Conservation (phyloP, 2,797 vertebrate genomes). For the Meda fulgida region DNA sequence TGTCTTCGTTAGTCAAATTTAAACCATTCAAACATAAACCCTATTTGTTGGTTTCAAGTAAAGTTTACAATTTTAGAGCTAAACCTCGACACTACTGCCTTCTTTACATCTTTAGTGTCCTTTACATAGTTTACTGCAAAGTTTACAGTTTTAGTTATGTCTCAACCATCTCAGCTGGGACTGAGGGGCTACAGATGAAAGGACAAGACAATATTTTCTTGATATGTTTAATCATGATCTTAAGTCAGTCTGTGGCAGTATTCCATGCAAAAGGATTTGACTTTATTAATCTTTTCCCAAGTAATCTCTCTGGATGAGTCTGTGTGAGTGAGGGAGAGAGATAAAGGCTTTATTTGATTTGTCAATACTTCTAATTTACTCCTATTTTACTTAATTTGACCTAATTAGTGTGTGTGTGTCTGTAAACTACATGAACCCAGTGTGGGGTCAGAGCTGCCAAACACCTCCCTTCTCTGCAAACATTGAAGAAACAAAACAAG, state of each 20-base stretch:
- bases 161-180: neutral
- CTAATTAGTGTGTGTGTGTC: neutral
- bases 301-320: neutral
- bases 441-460: neutral
- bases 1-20: neutral
- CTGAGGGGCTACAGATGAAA: neutral
- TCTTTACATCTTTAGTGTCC: neutral
- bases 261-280: neutral
- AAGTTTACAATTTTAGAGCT: neutral
- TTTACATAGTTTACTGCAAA: neutral
- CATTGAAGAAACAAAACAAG: conserved; percentile 5
- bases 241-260: neutral
- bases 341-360: neutral
- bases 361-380: neutral
- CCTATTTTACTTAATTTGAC: too few relatives aligned
- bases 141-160: neutral
- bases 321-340: neutral
- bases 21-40: neutral
- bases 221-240: neutral
- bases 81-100: too few relatives aligned
- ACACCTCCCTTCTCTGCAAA: neutral
- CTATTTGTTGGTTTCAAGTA: neutral
- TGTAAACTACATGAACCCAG: neutral
- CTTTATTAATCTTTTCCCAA: neutral
- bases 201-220: neutral